Evolutionary conservation across 2,888 invertebrate genomes (phyloP), one percentile per base, ranked within the genome.

Genomic region (Heliconius ismenius): DNA sequence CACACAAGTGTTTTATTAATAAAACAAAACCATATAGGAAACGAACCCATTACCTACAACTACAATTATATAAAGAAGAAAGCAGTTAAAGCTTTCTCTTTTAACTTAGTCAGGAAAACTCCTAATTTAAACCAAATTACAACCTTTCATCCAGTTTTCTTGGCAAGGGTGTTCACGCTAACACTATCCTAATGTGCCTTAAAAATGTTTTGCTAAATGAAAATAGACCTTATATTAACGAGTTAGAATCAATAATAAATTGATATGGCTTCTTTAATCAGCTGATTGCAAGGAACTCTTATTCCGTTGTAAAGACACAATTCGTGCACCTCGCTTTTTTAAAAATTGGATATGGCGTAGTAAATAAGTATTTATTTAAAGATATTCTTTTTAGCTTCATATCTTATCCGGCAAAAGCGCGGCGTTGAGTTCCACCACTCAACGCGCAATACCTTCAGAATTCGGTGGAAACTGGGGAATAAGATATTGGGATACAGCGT

Each of bases 271-370:
- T 73, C 80, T 86, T 86, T 86, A 87, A 87, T 87, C 87, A 86
- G 84, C 84, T 87, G 87, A 87, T 88, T 86, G 86, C 84, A 79
- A 81, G 79, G 80, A 88, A 89, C 86, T 90, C 90, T 90, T 90
- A 89, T 90, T 86, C 83, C 83, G 85, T 85, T 87, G 87, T 89
- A 87, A 86, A 87, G 88, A 89, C 39, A 88, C 85, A 87, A 88
- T 88, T 89, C 87, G 84, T 86, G 86, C 85, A 75, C 49, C 58
- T 83, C 80, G 81, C 81, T 79, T 78, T 79, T n/a, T 82, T 83
- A 36, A 65, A 63, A 28, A 67, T 54, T 73, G 68, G 72, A 76
- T 75, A 64, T 77, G 81, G 78, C 26, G n/a, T 26, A 24, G 74
- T 49, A 74, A 72, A 60, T 64, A 70, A 28, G 39, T 28, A 69